These are phyloP conservation scores for Micronisus gabar DNA, from an alignment of 2,113 vertebrate species.

Conservation along the genomic window DNA sequence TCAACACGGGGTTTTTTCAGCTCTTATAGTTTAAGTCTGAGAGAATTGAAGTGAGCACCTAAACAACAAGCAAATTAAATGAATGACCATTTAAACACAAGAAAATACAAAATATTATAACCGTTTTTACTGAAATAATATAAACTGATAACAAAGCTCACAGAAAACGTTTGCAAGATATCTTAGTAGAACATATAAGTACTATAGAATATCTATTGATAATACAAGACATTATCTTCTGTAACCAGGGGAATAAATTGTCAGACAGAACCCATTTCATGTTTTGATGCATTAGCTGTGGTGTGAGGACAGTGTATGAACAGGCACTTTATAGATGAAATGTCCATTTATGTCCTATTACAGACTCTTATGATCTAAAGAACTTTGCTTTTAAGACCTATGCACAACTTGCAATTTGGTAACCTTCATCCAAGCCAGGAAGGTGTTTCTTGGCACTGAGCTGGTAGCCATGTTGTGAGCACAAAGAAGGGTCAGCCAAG, in stretches of 20 bases:
- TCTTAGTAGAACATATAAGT: not conserved
- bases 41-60: not conserved
- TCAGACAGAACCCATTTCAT: slow-evolving; percentile 41
- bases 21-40: not conserved
- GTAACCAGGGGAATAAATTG: slow-evolving; percentile 47
- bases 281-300: slow-evolving; percentile 54
- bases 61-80: slow-evolving; percentile 4
- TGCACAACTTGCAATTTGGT: not conserved
- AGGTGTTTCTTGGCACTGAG: not conserved
- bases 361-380: slow-evolving; percentile 22
- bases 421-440: slow-evolving; percentile 5
- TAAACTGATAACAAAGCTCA: not conserved
- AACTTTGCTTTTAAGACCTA: slow-evolving; percentile 50
- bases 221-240: slow-evolving; percentile 35
- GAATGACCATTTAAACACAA: not conserved
- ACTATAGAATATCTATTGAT: slow-evolving; percentile 8
- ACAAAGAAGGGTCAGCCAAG: not conserved
- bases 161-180: not conserved
- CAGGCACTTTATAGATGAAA: slow-evolving; percentile 41
- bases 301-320: slow-evolving; percentile 9
- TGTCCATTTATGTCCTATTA: slow-evolving; percentile 43
- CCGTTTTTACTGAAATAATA: not conserved
- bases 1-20: not conserved
- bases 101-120: not conserved
- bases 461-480: not conserved